Evolutionary conservation across 2,797 vertebrate genomes (phyloP).

Genomic region (Pitangus sulphuratus): DNA sequence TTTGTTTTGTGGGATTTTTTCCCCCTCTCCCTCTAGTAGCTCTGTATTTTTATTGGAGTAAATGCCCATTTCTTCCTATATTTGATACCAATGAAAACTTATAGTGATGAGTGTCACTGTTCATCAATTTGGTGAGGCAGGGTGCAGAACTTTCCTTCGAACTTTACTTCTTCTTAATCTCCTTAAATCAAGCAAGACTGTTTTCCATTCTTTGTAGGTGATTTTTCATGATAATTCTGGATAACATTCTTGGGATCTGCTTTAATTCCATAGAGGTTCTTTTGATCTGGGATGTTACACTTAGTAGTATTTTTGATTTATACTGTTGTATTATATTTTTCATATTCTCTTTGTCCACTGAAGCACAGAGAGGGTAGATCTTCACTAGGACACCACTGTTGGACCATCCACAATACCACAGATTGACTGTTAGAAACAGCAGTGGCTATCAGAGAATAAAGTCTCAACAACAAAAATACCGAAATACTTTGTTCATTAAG

Average conservation of each 20-base stretch:
- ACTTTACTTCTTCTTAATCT: not conserved
- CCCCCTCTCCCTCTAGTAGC: not conserved
- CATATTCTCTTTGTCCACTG: not conserved
- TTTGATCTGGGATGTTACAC: not conserved
- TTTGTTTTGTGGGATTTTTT: not conserved
- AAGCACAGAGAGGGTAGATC: not conserved
- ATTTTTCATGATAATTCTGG: not conserved
- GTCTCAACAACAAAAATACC: fast-evolving
- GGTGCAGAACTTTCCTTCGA: not conserved
- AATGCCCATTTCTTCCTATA: not conserved
- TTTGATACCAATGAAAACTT: not conserved
- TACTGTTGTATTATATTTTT: not conserved
- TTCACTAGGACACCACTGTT: not conserved
- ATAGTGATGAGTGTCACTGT: not conserved
- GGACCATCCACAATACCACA: not conserved
- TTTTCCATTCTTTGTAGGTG: not conserved
- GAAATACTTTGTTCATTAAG: not conserved
- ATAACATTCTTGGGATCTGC: not conserved
- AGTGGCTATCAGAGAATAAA: not conserved
- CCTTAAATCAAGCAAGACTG: not conserved
- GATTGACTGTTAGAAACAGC: not conserved
- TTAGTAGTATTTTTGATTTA: not conserved
- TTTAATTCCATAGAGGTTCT: not conserved
- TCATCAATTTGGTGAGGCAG: not conserved
- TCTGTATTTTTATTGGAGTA: not conserved